Evolutionary conservation across 2,797 vertebrate genomes (phyloP), one percentile per base, ranked within the genome.

Genomic region (Morelia viridis): DNA sequence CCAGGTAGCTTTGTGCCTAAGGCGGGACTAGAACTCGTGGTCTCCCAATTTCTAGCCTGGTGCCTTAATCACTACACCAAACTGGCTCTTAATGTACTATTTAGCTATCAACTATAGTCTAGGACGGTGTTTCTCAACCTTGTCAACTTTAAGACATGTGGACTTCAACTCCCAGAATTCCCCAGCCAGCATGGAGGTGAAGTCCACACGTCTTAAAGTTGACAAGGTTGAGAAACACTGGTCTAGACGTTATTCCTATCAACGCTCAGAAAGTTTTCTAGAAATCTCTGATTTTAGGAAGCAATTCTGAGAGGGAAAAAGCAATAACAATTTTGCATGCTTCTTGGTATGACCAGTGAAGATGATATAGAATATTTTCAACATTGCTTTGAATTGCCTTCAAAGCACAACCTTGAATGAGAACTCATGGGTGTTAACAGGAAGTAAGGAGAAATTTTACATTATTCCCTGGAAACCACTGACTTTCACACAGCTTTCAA

Each of bases 401-500:
- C 62, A 12, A 58, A 90, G 58, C 60, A 89, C 86, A 90, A 84
- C 26, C 68, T 50, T 90, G 68, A 92, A 88, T 92, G 31, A 65
- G 60, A 92, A 88, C 31, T 83, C 60, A 88, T 80, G 60, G 56
- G 64, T n/a, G 35, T 56, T 89, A 92, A 89, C 56, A 92, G 83
- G 41, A 86, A 83, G 85, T 86, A 88, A 64, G 87, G 89, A 80
- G 86, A 83, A 26, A 26, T 53, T 80, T 87, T 11, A 64, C 68
- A 65, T 90, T 90, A 84, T 90, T 90, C 68, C 92, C 60, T 92
- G 85, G 89, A 90, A 90, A 87, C 92, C 68, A 88, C 26, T 50
- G 68, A 90, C 85, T 90, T 90, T 87, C 89, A 90, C 92, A 92
- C 89, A 90, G 85, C 89, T 90, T 92, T 92, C 92, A 90, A 88